phyloP scores from a whole-genome alignment of 2,797 vertebrate species.

The Coendou prehensilis region DNA sequence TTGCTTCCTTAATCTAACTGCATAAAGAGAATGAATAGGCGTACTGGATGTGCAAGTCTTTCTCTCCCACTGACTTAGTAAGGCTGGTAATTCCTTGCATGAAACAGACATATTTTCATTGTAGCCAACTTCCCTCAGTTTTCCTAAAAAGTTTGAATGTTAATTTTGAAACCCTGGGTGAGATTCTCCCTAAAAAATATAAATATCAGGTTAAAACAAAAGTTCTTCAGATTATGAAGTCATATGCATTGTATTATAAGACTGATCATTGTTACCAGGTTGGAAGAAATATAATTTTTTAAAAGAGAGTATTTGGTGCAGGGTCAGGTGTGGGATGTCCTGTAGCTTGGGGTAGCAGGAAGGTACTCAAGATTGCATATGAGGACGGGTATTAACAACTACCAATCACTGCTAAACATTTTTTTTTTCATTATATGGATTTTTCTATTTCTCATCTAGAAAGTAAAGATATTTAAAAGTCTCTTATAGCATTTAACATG shows the following conservation, averaged over 20 bases:
- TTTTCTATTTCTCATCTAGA: not conserved
- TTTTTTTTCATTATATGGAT: not conserved
- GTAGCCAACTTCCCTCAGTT: not conserved
- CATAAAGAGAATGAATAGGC: not conserved
- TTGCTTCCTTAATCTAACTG: not conserved
- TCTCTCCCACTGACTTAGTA: not conserved
- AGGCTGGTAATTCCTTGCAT: not conserved
- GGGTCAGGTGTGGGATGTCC: not conserved
- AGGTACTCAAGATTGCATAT: not conserved
- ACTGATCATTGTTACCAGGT: not conserved
- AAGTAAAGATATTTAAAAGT: not conserved
- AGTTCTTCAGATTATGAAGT: not conserved
- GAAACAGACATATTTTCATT: not conserved
- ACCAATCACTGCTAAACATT: not conserved
- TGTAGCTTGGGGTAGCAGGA: not conserved
- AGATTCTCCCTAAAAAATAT: not conserved
- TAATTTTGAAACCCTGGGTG: not conserved
- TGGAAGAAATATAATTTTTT: not conserved
- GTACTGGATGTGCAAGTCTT: accelerated
- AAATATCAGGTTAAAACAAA: not conserved
- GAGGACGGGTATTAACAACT: not conserved
- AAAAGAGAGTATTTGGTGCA: not conserved
- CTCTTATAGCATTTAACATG: not conserved
- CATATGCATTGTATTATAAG: not conserved
- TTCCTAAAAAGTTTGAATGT: not conserved